Base-by-base conservation (phyloP, 2,797 vertebrate genomes). In the Betta splendens region DNA sequence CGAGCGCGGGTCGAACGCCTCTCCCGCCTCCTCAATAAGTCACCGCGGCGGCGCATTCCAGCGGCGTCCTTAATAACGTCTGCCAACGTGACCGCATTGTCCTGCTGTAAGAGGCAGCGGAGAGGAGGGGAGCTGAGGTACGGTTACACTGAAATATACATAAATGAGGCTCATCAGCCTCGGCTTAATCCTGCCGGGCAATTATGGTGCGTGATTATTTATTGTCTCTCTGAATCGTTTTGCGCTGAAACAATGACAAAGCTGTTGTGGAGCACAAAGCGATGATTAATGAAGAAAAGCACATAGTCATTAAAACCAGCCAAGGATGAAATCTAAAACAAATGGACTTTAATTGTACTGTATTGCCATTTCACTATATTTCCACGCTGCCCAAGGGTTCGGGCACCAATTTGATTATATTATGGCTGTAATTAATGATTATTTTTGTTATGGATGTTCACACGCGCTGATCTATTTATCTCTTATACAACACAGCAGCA, bases 1-100 rank as follows among this genome's bases (percentile, higher is more conserved):
- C 78, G 79, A 88, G 88, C 87, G 71, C 80, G 83, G 87, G 86
- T 85, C 80, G 88, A 81, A 83, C 79, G 65, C 76, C 65, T 77
- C 78, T 80, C 62, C 59, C 26, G 68, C 72, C 68, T 72, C 61
- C 83, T 88, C 79, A 80, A 74, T 72, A 50, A 81, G 85, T 89
- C 84, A 65, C 84, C 69, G 80, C 82, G 65, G 74, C 70, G 65
- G 58, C 73, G 40, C 64, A 53, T 56, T 59, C 59, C 28, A 38
- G 64, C 56, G 1, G 61, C 55, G 65, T 61, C 53, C 57, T 74
- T 63, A 76, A 79, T 69, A 71, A 65, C 37, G 58, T 43, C 18
- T 52, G 20, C 48, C 69, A 77, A 72, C 26, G 33, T 67, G 60
- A 75, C 69, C 42, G 47, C 23, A 56, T 65, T 84, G 72, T 78